Percentiles rank a stretch among this genome's conserved stretches.
phyloP scores from a whole-genome alignment of 2,113 vertebrate genomes.

The Nannospalax galili region DNA sequence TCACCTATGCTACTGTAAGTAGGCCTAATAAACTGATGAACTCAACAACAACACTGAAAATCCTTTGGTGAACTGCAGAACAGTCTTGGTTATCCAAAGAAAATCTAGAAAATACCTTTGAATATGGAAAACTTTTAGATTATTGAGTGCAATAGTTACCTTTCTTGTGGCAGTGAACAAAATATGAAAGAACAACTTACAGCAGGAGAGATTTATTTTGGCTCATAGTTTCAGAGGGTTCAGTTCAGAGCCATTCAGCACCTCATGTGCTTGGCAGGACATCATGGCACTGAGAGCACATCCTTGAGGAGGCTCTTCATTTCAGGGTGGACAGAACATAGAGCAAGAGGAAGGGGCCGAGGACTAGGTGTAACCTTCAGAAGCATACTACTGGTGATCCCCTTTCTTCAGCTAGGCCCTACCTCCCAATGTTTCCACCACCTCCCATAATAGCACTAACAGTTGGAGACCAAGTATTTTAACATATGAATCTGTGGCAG shows the following conservation, averaged over 20 bases:
- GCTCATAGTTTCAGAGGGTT: neutral
- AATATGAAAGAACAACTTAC: too few species aligned
- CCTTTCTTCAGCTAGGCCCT: neutral
- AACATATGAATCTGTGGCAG: neutral
- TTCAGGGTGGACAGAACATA: neutral
- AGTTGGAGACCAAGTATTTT: neutral
- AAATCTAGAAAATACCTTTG: conserved; percentile 12
- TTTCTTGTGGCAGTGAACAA: neutral
- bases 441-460: neutral
- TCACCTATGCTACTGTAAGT: too few species aligned
- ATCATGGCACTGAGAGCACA: neutral
- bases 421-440: neutral
- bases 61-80: neutral
- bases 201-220: neutral
- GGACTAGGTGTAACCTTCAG: neutral
- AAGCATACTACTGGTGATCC: neutral
- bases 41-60: too few species aligned
- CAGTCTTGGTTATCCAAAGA: neutral
- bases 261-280: too few species aligned
- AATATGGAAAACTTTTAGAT: conserved; percentile 28
- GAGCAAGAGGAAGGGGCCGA: neutral
- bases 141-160: neutral
- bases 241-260: too few species aligned
- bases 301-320: neutral
- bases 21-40: too few species aligned